Base-by-base conservation (phyloP, 2,888 invertebrate genomes). In the Pristionchus mayeri region DNA sequence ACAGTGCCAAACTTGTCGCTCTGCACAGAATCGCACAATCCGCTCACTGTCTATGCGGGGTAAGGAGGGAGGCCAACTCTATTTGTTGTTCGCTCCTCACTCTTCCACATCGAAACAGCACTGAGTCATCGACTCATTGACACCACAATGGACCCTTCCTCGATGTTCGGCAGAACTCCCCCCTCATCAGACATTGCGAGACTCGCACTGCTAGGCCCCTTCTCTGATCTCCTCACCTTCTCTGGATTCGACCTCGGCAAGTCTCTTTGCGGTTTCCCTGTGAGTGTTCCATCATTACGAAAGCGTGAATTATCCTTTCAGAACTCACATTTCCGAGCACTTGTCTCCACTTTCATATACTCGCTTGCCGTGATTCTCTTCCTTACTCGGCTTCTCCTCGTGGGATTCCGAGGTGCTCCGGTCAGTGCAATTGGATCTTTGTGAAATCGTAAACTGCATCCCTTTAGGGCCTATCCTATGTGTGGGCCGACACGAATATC, bases 231-330 rank as follows among this genome's bases (percentile, higher is more conserved):
- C 2, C 40, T 71, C 11, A n/a, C 37, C 21, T 71, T 44, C 71
- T 71, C 71, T 13, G 71, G 71, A n/a, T 71, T 71, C n/a, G 71
- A 71, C 37, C 37, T 71, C n/a, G 6, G 37, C 40, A 24, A n/a
- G 13, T 71, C 71, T 3, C 24, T 71, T 3, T 71, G 71, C 24
- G 71, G 71, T 0, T 44, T n/a, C n/a, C 37, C n/a, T n/a, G 71
- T 71, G 0, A 44, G 71, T 13, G n/a, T 44, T 44, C 6, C 13
- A 44, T 44, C 13, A 13, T 44, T 44, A 13, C 13, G 44, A 37
- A 67, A 37, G 21, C 2, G 44, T 44, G 6, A 9, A 7, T 63
- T 34, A 21, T 21, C 9, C 0, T 21, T 34, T 21, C 4, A 63
- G 63, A 34, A 18, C 30, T 18, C 63, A 0, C 63, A 34, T 3